Evolutionary conservation across 2,797 vertebrate species (phyloP), one percentile per base, ranked within the genome.

Genomic region (Chloroceryle inda): DNA sequence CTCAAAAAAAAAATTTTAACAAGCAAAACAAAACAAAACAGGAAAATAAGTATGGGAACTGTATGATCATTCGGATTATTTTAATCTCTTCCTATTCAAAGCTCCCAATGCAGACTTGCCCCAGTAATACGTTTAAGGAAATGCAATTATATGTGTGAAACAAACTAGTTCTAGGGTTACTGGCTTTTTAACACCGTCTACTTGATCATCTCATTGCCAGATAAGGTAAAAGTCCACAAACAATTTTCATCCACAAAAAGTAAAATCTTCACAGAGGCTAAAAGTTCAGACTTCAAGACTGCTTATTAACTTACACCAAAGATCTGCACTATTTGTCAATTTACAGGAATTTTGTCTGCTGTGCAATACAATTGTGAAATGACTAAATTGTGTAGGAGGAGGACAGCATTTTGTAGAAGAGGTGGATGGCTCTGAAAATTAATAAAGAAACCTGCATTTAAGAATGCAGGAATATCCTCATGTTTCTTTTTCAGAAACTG

Each of bases 281-380:
- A 38, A 93, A 92, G 29, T 81, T 63, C 69, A 63, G 52, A 35
- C 33, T 47, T 94, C 29, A 38, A 64, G 72, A 29, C 29, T 80
- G 52, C 47, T 78, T 85, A 90, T 69, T 71, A 63, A 85, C 79
- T 86, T 71, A 53, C 85, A 87, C 85, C 58, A 50, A 85, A 92
- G 49, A 72, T n/a, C 55, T 92, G 71, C 27, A 40, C 56, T 74
- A 61, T 89, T 88, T 96, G 94, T 85, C 82, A 86, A 64, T 75
- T 91, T 61, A 88, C 59, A 92, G 94, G 91, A 96, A 96, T 81
- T 44, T 12, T 73, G 66, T 50, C 82, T 80, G 86, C 80, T 89
- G 50, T 7, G 53, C 85, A 83, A 86, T 35, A 49, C 40, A 53
- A 63, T 83, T 96, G 85, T 84, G 85, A 92, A 95, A 96, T 31